Percentiles rank a stretch among this genome's conserved stretches.
These are phyloP conservation scores for Watsonalla binaria DNA, from an alignment of 2,888 invertebrate genomes.

Conservation along the genomic window DNA sequence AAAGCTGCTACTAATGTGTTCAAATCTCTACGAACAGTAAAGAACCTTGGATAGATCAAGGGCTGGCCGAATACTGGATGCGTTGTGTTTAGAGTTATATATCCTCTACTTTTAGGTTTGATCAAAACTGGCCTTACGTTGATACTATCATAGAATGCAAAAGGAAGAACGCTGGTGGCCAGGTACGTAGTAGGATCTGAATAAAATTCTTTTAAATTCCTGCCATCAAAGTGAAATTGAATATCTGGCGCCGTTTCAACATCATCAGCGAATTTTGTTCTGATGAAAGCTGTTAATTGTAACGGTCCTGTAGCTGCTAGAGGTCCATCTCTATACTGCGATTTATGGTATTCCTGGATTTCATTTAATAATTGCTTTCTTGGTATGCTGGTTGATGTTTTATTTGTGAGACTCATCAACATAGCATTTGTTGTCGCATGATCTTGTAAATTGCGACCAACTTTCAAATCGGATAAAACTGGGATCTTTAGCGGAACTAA, in stretches of 20 bases:
- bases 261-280: constrained; percentile 73
- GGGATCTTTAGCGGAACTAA: constrained; percentile 63
- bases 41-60: constrained; percentile 83
- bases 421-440: constrained; percentile 79
- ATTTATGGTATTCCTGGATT: constrained; percentile 51
- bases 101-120: constrained; percentile 80
- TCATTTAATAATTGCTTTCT: constrained; percentile 48
- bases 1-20: constrained; percentile 79
- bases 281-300: constrained; percentile 78
- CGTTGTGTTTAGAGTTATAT: constrained; percentile 78
- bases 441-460: constrained; percentile 86
- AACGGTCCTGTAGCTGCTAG: constrained; percentile 76
- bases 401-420: constrained; percentile 72
- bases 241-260: constrained; percentile 79
- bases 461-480: constrained; percentile 80
- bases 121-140: constrained; percentile 80
- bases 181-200: constrained; percentile 72
- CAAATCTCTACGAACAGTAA: constrained; percentile 79
- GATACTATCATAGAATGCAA: constrained; percentile 80
- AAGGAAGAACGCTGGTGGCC: constrained; percentile 63
- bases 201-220: constrained; percentile 74
- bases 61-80: constrained; percentile 85
- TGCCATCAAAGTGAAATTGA: constrained; percentile 81
- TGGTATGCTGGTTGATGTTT: constrained; percentile 63
- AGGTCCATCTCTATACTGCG: constrained; percentile 49